Conservation (phyloP, 92 coral and sea anemone genomes). For the Umimayanthus kanabou region DNA sequence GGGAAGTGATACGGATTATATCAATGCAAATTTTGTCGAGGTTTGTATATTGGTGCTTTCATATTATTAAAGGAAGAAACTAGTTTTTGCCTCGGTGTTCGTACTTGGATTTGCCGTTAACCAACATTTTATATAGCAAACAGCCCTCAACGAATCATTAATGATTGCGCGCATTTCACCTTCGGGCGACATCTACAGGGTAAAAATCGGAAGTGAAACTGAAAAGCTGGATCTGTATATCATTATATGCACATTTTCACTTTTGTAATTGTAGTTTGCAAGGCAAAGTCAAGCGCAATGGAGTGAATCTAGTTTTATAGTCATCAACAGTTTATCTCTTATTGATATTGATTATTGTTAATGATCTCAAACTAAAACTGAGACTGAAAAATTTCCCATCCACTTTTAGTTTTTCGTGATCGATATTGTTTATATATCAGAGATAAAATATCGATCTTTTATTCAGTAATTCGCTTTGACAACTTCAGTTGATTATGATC, state of each 20-base stretch:
- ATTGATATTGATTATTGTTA: too few relatives aligned
- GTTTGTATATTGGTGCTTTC: constrained; percentile 49
- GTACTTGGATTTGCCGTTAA: neutral
- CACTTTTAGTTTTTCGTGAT: neutral
- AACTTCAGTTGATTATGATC: neutral
- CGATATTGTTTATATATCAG: neutral
- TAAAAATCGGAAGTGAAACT: neutral
- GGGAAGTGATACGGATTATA: constrained; percentile 84
- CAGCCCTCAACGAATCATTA: neutral
- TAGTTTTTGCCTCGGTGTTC: neutral
- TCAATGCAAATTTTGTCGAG: constrained; percentile 95
- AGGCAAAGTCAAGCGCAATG: neutral
- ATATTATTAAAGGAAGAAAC: neutral
- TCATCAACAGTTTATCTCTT: neutral
- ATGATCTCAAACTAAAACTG: neutral
- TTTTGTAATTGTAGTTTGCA: neutral
- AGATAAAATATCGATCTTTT: neutral
- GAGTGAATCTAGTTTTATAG: neutral
- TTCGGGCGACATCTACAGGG: neutral
- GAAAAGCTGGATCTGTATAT: neutral
- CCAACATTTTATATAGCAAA: neutral
- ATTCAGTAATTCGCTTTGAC: neutral
- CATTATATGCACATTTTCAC: neutral
- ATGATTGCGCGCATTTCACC: neutral
- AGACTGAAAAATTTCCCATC: neutral